Evolutionary conservation across 2,888 invertebrate species (phyloP).

Genomic region (Ferdinandea cuprea): DNA sequence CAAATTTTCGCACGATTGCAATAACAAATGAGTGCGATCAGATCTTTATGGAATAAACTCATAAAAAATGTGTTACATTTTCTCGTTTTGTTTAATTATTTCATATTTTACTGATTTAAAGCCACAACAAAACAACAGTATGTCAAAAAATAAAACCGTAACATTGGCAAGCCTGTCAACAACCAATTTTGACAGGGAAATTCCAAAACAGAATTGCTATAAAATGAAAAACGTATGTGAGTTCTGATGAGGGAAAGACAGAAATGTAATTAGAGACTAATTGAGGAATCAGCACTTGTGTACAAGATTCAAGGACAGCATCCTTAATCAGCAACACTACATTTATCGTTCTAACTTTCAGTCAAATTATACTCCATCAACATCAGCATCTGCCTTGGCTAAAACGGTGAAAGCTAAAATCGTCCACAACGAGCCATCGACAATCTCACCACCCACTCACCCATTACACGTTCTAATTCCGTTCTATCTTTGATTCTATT

Average conservation of each 20-base stretch:
- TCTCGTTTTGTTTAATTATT: too few species aligned
- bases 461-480: slow-evolving; percentile 58
- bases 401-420: slow-evolving; percentile 33
- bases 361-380: slow-evolving; percentile 25
- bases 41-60: too few species aligned
- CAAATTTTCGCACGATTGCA: too few species aligned
- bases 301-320: slow-evolving; percentile 53
- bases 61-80: too few species aligned
- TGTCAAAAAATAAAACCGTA: too few species aligned
- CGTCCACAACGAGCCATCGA: slow-evolving; percentile 13
- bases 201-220: slow-evolving; percentile 34
- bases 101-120: too few species aligned
- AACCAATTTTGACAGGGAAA: slow-evolving; percentile 45
- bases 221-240: slow-evolving; percentile 10
- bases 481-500: slow-evolving; percentile 57
- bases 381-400: slow-evolving; percentile 15
- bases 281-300: slow-evolving; percentile 55
- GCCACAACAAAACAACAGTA: too few species aligned
- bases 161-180: too few species aligned
- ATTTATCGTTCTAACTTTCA: slow-evolving; percentile 43
- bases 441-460: neutral
- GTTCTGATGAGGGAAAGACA: neutral
- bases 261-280: slow-evolving; percentile 69
- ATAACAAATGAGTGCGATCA: too few species aligned
- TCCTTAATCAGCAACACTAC: slow-evolving; percentile 52